Percentiles rank a stretch among this genome's conserved stretches.
Conservation (phyloP, 2,797 vertebrate species). For the Protosalanx chinensis region DNA sequence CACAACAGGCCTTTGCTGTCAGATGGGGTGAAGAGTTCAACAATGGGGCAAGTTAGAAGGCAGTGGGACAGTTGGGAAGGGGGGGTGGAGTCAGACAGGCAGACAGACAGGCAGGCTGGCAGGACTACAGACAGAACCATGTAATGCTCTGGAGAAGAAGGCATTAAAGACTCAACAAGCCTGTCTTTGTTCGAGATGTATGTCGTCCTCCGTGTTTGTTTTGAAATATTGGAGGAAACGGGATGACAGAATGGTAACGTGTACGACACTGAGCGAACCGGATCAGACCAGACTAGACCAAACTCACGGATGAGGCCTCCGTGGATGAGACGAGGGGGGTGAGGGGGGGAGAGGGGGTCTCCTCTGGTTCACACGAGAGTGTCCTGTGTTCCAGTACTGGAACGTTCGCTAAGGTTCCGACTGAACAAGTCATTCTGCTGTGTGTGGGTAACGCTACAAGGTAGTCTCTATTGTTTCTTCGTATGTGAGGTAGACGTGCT, state of each 20-base stretch:
- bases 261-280: neutral
- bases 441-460: neutral
- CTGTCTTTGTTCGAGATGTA: neutral
- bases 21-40: slow-evolving; percentile 67
- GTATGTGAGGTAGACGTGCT: neutral
- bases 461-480: neutral
- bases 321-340: neutral
- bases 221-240: neutral
- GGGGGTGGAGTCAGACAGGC: neutral
- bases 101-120: slow-evolving; percentile 14
- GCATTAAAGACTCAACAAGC: neutral
- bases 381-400: too few species aligned
- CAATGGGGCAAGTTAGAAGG: slow-evolving; percentile 13
- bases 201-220: neutral
- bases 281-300: neutral
- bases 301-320: slow-evolving; percentile 33
- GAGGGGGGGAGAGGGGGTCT: neutral
- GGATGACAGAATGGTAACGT: too few species aligned
- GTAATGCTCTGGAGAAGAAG: neutral
- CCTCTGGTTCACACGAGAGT: neutral
- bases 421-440: neutral
- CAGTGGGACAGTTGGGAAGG: slow-evolving; percentile 9
- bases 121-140: neutral
- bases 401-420: too few species aligned
- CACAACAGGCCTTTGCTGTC: slow-evolving; percentile 58